Base-by-base conservation (phyloP, 2,113 vertebrate species). In the Pterophyllum scalare region DNA sequence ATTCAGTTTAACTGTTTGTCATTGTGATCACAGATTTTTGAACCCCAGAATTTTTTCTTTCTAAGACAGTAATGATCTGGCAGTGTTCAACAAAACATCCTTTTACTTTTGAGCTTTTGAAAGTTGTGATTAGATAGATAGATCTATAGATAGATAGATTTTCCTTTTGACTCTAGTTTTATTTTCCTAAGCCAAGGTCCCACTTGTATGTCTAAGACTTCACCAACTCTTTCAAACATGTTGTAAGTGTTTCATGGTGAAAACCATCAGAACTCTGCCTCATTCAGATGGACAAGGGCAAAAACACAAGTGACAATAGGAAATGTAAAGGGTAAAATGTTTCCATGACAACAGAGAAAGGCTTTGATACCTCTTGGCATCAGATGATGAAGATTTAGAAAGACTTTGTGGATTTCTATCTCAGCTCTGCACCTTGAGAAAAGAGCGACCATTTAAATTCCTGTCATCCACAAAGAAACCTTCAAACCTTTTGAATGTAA, bases 341-440 rank as follows among this genome's bases (percentile, higher is more conserved):
- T 93, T 90, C 93, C 91, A 95, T 96, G 93, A 93, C 67, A 95
- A 95, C 92, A 82, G 59, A 87, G 77, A 87, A 81, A 83, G 70
- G 81, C 82, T 89, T 91, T 84, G 54, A 90, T 88, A 89, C 72
- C 77, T 89, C 58, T 72, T 82, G 86, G 79, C 83, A 89, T 76
- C 26, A 72, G 92, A 80, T 75, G 80, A 89, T 88, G 59, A 91
- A 85, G 81, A 88, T 54, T 59, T 56, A 85, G 83, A 87, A 77
- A 82, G 67, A 77, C 85, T 88, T 87, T 67, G 80, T 76, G 78
- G 83, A 90, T 70, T 62, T 85, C 54, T 3, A 77, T 91, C 64
- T 72, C 61, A 82, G 67, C 77, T 75, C 52, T 88, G 49, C 58
- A 67, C 59, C 76, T 26, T 75, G 60, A 85, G 79, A 91, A 84